Conservation (phyloP, 1,140 invertebrate genomes). For the Archivesica marissinica region DNA sequence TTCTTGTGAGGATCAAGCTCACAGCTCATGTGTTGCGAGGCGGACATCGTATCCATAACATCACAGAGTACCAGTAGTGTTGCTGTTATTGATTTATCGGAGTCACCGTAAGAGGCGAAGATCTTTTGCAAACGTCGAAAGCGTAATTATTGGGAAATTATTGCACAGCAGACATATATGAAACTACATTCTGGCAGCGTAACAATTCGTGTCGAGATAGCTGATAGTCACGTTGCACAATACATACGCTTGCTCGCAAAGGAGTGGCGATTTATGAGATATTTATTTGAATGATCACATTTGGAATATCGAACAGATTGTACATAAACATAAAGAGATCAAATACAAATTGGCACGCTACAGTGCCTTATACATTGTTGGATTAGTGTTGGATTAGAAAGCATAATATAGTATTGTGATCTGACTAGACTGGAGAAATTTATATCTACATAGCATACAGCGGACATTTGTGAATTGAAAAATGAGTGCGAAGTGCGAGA, state of each 20-base stretch:
- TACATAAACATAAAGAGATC: neutral
- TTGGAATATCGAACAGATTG: neutral
- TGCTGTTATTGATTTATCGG: too few species aligned
- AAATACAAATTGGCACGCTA: neutral
- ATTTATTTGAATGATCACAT: neutral
- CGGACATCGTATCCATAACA: too few species aligned
- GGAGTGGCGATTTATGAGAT: neutral
- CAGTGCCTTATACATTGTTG: neutral
- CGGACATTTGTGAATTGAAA: neutral
- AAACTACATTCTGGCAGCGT: neutral
- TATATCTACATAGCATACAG: neutral
- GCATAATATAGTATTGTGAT: neutral
- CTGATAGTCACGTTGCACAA: neutral
- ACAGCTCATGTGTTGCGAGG: too few species aligned
- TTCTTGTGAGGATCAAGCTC: too few species aligned
- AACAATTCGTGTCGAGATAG: neutral
- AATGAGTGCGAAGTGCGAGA: neutral
- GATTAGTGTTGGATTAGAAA: neutral
- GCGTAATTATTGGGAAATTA: slow-evolving; percentile 24
- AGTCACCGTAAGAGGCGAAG: neutral
- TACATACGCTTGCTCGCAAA: neutral
- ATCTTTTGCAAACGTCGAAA: neutral
- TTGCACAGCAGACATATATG: neutral
- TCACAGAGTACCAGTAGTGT: too few species aligned
- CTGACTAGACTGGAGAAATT: neutral